A percentile compares a stretch with the other conserved stretches of the same genome.
Evolutionary conservation across 1,140 invertebrate species (phyloP).

Genomic region (Saccostrea echinata): DNA sequence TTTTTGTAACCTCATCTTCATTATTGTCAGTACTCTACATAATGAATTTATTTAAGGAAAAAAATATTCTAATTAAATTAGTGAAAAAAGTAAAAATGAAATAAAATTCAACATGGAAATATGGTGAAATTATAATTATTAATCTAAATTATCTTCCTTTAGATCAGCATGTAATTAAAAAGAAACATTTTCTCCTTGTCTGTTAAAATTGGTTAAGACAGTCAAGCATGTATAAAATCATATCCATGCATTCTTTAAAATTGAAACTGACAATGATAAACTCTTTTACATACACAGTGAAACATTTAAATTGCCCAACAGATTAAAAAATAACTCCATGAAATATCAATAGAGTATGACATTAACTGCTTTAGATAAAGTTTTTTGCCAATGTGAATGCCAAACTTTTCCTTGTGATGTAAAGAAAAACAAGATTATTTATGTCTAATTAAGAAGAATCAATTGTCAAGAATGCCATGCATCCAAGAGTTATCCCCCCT

Average conservation of each 20-base stretch:
- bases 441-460: too few species aligned
- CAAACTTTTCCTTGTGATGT: neutral
- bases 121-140: too few species aligned
- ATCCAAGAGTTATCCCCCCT: neutral
- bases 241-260: neutral
- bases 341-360: neutral
- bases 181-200: neutral
- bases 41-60: neutral
- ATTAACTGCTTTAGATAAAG: slow-evolving; percentile 16
- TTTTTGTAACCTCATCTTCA: neutral
- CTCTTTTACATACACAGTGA: neutral
- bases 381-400: neutral
- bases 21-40: neutral
- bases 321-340: neutral
- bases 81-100: neutral
- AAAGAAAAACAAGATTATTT: neutral
- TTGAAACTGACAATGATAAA: slow-evolving; percentile 16
- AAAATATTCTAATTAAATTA: neutral
- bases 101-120: too few species aligned
- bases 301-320: neutral
- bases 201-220: neutral
- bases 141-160: too few species aligned
- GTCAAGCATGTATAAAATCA: neutral
- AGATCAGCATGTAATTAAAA: neutral
- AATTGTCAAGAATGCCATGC: neutral